Conservation (phyloP, 2,113 vertebrate species). For the Corynorhinus townsendii region DNA sequence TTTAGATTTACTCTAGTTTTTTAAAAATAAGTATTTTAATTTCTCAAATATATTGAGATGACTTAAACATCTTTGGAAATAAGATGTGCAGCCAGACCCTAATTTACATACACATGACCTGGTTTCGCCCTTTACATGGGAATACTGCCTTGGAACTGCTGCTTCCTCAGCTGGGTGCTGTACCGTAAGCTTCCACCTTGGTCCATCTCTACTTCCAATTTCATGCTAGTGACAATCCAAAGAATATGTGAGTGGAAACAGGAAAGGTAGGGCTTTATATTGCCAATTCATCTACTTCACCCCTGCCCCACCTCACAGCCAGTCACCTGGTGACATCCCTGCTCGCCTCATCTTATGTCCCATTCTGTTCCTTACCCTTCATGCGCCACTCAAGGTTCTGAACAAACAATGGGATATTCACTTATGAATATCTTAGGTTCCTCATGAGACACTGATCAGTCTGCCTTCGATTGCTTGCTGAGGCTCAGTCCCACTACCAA, state of each 20-base stretch:
- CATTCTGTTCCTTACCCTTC: not conserved
- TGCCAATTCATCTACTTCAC: not conserved
- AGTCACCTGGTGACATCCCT: not conserved
- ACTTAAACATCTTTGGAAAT: not conserved
- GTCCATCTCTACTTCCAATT: not conserved
- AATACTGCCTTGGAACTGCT: not conserved
- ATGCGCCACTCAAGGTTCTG: not conserved
- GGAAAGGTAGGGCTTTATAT: fast-evolving
- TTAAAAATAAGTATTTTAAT: not conserved
- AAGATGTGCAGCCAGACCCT: not conserved
- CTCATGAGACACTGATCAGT: not conserved
- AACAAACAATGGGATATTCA: not conserved
- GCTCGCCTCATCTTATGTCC: not conserved
- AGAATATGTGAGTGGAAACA: not conserved
- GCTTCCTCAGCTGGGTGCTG: not conserved
- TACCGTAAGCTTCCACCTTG: not conserved
- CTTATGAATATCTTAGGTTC: not conserved
- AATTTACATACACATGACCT: not conserved
- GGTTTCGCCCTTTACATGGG: fast-evolving
- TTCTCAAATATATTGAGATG: not conserved
- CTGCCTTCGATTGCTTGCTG: not conserved
- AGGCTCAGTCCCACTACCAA: not conserved
- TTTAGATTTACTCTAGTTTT: not conserved
- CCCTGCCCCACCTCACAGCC: not conserved
- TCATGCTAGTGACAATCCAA: not conserved